Conservation (phyloP, 2,888 invertebrate genomes). For the Erynnis tages region DNA sequence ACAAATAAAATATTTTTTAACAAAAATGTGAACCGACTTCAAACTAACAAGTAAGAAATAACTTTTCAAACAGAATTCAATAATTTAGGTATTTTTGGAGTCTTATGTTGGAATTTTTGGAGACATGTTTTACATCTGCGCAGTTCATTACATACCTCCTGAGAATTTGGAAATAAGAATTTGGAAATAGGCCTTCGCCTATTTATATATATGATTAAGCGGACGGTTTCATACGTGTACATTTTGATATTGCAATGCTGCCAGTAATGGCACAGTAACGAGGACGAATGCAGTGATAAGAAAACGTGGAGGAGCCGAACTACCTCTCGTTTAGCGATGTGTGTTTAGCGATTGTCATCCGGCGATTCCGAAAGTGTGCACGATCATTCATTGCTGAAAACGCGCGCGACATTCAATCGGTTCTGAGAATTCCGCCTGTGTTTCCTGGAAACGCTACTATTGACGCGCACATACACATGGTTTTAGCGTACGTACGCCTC, state of each 20-base stretch:
- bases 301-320: constrained; percentile 11
- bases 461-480: constrained; percentile 57
- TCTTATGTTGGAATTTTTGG: too few species aligned
- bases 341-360: constrained; percentile 30
- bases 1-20: too few species aligned
- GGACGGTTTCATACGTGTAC: not conserved
- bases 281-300: constrained; percentile 27
- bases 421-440: constrained; percentile 76
- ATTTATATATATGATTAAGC: too few species aligned
- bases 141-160: too few species aligned
- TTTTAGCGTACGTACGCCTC: constrained; percentile 48
- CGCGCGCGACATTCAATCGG: constrained; percentile 68
- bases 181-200: too few species aligned
- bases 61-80: too few species aligned
- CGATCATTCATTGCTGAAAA: constrained; percentile 73
- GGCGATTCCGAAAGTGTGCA: constrained; percentile 42
- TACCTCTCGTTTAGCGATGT: not conserved
- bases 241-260: constrained; percentile 11
- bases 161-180: too few species aligned
- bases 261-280: constrained; percentile 9
- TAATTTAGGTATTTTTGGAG: too few species aligned
- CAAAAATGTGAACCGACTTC: too few species aligned
- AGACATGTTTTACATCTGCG: too few species aligned
- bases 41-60: too few species aligned
- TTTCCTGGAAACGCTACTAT: constrained; percentile 79